Evolutionary conservation across 2,113 vertebrate genomes (phyloP).

Genomic region (Gasterosteus nipponicus): DNA sequence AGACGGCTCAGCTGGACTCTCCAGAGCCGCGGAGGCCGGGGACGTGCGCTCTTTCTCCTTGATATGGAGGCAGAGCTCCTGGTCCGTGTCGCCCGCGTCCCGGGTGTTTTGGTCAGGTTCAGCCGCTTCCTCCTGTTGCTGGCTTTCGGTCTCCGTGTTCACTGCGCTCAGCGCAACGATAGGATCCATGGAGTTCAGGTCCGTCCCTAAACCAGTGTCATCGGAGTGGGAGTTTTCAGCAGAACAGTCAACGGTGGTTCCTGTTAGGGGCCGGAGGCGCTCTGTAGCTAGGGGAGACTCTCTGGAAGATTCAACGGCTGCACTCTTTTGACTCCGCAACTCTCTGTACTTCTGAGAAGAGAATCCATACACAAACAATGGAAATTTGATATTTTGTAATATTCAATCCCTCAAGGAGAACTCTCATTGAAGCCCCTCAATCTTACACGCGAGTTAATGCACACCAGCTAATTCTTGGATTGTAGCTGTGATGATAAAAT

Average conservation of each 20-base stretch:
- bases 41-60: conserved; percentile 18
- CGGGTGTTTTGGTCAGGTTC: conserved; percentile 23
- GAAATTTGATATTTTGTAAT: not conserved
- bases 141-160: conserved; percentile 11
- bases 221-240: conserved; percentile 4
- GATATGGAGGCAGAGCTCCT: conserved; percentile 5
- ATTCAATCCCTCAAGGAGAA: not conserved
- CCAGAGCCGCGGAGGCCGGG: conserved; percentile 10
- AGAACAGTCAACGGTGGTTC: conserved; percentile 36
- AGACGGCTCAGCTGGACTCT: conserved; percentile 25
- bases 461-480: not conserved
- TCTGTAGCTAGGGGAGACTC: conserved; percentile 32
- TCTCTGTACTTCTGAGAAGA: conserved; percentile 70
- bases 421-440: not conserved
- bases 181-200: conserved; percentile 32
- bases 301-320: conserved; percentile 26
- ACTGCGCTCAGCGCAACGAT: conserved; percentile 26
- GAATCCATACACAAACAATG: conserved; percentile 11
- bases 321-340: conserved; percentile 52
- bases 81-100: conserved; percentile 20
- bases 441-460: not conserved
- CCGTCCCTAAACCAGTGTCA: not conserved
- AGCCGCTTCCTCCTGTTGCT: conserved; percentile 14
- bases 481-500: not conserved
- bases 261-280: conserved; percentile 16